phyloP scores from a whole-genome alignment of 2,888 invertebrate species.

The Lasius platythorax region DNA sequence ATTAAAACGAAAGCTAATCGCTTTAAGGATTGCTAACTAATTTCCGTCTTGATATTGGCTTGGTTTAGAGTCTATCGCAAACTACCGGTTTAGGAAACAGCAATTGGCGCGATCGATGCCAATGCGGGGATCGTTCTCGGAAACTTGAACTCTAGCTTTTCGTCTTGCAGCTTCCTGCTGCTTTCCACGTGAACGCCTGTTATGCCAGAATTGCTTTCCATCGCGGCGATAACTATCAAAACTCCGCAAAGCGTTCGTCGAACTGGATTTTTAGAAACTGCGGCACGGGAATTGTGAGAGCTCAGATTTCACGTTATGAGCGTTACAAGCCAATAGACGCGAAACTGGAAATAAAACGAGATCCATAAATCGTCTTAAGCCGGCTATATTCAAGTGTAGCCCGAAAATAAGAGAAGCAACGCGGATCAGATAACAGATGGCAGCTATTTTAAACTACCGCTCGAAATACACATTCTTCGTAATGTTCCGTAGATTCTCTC shows the following conservation, averaged over 20 bases:
- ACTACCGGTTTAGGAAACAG: conserved; percentile 28
- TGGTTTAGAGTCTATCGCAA: conserved; percentile 14
- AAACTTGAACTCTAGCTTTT: conserved; percentile 32
- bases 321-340: neutral
- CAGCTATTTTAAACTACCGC: neutral
- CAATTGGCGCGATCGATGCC: conserved; percentile 37
- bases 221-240: conserved; percentile 35
- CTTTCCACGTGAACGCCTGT: conserved; percentile 10
- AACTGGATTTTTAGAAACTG: conserved; percentile 27
- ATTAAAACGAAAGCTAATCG: neutral
- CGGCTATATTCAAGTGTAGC: neutral
- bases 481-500: neutral
- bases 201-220: conserved; percentile 15
- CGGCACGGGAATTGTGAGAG: conserved; percentile 17
- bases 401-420: neutral
- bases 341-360: conserved; percentile 1
- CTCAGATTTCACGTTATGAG: conserved; percentile 18
- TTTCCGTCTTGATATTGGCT: neutral
- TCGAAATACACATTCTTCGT: neutral
- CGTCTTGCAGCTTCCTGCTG: conserved; percentile 32
- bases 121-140: conserved; percentile 18
- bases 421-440: conserved; percentile 12
- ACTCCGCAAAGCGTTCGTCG: conserved; percentile 25
- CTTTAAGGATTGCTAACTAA: neutral
- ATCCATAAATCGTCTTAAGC: conserved; percentile 1